phyloP scores from a whole-genome alignment of 2,113 vertebrate genomes.

The Alouatta palliata region DNA sequence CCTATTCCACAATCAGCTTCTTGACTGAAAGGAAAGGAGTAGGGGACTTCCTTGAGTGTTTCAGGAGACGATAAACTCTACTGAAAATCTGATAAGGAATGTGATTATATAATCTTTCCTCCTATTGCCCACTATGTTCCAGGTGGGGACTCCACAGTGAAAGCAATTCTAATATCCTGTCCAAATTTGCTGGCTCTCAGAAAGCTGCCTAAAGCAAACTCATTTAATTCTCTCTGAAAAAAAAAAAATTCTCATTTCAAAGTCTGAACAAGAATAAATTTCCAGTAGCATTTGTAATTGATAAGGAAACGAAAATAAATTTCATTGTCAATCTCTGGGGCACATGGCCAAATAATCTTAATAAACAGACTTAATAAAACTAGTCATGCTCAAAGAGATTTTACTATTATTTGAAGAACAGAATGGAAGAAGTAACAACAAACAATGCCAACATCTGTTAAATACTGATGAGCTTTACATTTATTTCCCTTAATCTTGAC shows the following conservation, averaged over 20 bases:
- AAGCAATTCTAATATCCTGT: conserved; percentile 55
- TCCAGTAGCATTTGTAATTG: conserved; percentile 48
- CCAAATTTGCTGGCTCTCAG: conserved; percentile 57
- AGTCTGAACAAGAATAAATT: conserved; percentile 55
- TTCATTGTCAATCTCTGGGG: background rate
- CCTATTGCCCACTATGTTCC: conserved; percentile 38
- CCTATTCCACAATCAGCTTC: conserved; percentile 39
- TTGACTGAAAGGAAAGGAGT: conserved; percentile 12
- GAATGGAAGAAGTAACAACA: background rate
- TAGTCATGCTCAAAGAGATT: background rate
- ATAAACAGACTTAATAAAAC: conserved; percentile 9
- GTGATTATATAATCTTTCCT: conserved; percentile 52
- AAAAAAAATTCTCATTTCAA: conserved; percentile 50
- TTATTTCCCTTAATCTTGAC: background rate
- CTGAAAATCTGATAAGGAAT: conserved; percentile 56
- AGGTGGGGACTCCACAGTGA: conserved; percentile 50
- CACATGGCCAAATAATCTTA: background rate
- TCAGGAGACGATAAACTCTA: conserved; percentile 53
- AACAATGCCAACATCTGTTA: background rate
- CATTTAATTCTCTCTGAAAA: conserved; percentile 45
- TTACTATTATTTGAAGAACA: conserved; percentile 28
- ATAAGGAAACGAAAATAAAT: conserved; percentile 63
- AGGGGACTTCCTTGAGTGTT: conserved; percentile 34
- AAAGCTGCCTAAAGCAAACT: conserved; percentile 60
- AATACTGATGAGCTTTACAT: background rate